phyloP scores from a whole-genome alignment of 37 sponge, comb jelly and placozoan species.

The Beroe forskalii region DNA sequence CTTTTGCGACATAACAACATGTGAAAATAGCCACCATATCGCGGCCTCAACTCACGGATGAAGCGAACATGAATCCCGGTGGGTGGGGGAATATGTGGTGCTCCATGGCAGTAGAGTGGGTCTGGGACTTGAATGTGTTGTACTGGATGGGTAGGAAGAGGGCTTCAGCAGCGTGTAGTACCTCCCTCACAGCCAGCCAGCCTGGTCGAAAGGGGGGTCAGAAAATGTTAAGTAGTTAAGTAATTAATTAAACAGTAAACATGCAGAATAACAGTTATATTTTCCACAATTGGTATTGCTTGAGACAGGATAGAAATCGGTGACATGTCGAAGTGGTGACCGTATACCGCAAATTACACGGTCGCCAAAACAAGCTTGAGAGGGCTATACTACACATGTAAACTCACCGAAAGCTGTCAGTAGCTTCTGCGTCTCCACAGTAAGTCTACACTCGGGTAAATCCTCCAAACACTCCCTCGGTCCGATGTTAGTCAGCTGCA shows the following conservation, averaged over 20 bases:
- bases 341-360: too few species aligned
- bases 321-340: too few species aligned
- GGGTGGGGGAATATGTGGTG: slow-evolving; percentile 61
- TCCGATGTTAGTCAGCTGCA: slow-evolving; percentile 49
- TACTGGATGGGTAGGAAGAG: slow-evolving; percentile 47
- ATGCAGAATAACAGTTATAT: too few species aligned
- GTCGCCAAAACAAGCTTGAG: too few species aligned
- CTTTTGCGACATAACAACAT: too few species aligned
- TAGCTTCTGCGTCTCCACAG: slow-evolving; percentile 26
- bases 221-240: neutral
- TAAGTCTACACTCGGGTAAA: slow-evolving; percentile 22
- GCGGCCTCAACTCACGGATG: slow-evolving; percentile 29
- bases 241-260: too few species aligned
- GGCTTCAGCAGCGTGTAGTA: slow-evolving; percentile 45
- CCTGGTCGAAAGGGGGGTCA: neutral
- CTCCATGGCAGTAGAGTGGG: slow-evolving; percentile 25
- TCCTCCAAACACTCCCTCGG: slow-evolving; percentile 56
- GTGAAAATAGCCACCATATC: too few species aligned
- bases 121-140: slow-evolving; percentile 64
- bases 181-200: slow-evolving; percentile 54
- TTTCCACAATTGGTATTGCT: too few species aligned
- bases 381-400: too few species aligned
- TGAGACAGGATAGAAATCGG: too few species aligned
- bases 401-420: slow-evolving; percentile 10
- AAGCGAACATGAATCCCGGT: slow-evolving; percentile 55